Evolutionary conservation across 2,113 vertebrate species (phyloP), one percentile per base, ranked within the genome.

Genomic region (Ancistrus triradiatus): DNA sequence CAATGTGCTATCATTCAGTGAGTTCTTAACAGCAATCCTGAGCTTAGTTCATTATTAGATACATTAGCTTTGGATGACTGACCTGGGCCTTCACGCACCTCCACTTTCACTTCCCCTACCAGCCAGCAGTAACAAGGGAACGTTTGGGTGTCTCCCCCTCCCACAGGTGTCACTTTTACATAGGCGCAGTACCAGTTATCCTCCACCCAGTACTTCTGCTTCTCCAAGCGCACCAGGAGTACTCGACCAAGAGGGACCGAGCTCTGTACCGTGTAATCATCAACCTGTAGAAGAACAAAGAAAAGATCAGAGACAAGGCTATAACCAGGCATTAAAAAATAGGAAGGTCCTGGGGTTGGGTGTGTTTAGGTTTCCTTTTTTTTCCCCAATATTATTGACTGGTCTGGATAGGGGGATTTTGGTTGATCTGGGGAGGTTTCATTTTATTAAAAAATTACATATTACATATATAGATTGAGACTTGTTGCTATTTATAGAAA

Each of bases 111-210:
- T n/a, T n/a, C n/a, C n/a, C n/a, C n/a, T n/a, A 80, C 73, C 10
- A 92, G 67, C 91, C 91, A 93, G 42, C 84, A 69, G 75, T 91
- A 90, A 73, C 90, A 92, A 0, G 90, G 91, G 72, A 92, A 92
- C 0, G 65, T 74, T 37, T 82, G 73, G 0, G n/a, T 28, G 3
- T 37, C n/a, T 14, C n/a, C 63, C 13, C 63, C 47, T 2, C 59
- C 63, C 15, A 28, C 81, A 43, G 59, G 44, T 65, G 77, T 72
- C 55, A 92, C 88, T 0, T 57, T 79, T 55, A 92, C 77, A 11
- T 79, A 84, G 43, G 76, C 72, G 68, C 91, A 92, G 79, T 89
- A 93, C 90, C 91, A 91, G 46, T 90, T 89, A 11, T 93, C 87
- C 60, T 91, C 88, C 51, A 91, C 75, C 77, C 86, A 85, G 62